These are phyloP conservation scores for Malurus melanocephalus DNA, from an alignment of 2,113 vertebrate species.

Conservation along the genomic window DNA sequence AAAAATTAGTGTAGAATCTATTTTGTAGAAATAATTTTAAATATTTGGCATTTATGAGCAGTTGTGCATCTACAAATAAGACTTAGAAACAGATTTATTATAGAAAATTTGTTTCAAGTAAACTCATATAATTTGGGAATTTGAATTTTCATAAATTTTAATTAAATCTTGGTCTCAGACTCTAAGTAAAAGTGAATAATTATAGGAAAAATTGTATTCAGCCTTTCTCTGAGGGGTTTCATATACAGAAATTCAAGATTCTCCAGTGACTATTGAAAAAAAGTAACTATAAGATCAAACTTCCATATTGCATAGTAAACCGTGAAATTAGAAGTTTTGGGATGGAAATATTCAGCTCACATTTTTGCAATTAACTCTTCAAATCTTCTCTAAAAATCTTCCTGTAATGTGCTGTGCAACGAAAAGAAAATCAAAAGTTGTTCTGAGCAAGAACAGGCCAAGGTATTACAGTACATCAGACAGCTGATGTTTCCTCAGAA, in stretches of 20 bases:
- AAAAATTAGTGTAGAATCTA: background rate
- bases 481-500: background rate
- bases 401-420: rapidly evolving
- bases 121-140: background rate
- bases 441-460: background rate
- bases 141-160: background rate
- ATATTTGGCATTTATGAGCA: background rate
- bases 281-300: background rate
- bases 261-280: background rate
- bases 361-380: background rate
- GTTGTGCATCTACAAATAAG: background rate
- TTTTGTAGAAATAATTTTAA: background rate
- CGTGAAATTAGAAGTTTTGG: background rate
- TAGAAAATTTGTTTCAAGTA: background rate
- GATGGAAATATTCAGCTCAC: background rate
- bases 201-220: background rate
- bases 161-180: background rate
- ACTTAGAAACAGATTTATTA: background rate
- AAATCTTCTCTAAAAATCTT: background rate
- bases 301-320: background rate
- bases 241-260: background rate
- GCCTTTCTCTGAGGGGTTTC: background rate
- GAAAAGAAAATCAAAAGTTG: background rate
- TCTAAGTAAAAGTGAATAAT: background rate
- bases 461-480: background rate